A percentile compares a stretch with the other conserved stretches of the same genome.
These are phyloP conservation scores for Okamejei kenojei DNA, from an alignment of 2,797 vertebrate species.

Conservation along the genomic window DNA sequence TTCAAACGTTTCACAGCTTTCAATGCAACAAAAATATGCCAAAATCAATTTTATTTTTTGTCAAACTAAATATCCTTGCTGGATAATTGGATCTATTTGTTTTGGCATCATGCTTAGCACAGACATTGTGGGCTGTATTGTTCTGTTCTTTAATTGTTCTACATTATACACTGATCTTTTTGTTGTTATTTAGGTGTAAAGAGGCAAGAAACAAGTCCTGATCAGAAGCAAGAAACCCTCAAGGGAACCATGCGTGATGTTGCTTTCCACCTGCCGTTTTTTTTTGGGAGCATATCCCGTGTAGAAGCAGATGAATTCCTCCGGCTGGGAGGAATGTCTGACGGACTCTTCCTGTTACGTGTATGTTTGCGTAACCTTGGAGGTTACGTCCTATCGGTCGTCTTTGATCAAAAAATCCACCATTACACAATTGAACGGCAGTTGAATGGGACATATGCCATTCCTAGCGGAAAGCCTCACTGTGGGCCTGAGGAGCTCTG, in stretches of 20 bases:
- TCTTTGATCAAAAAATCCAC: slow-evolving; percentile 73
- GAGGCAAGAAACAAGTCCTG: neutral
- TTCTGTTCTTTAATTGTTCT: too few species aligned
- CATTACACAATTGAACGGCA: slow-evolving; percentile 89
- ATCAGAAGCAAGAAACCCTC: neutral
- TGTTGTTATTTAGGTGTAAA: neutral
- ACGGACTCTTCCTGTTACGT: slow-evolving; percentile 84
- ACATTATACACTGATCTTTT: neutral
- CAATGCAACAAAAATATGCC: neutral
- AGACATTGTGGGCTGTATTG: too few species aligned
- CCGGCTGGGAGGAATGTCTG: slow-evolving; percentile 82
- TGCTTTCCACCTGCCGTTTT: slow-evolving; percentile 83
- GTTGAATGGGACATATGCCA: slow-evolving; percentile 83
- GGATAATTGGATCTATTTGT: too few species aligned
- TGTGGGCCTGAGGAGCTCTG: slow-evolving; percentile 89
- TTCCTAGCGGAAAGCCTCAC: slow-evolving; percentile 78
- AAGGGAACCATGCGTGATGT: slow-evolving; percentile 69
- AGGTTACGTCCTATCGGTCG: slow-evolving; percentile 86
- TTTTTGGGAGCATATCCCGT: slow-evolving; percentile 87
- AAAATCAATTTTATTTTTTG: neutral
- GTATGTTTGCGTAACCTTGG: slow-evolving; percentile 88
- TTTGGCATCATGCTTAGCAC: too few species aligned
- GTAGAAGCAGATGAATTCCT: slow-evolving; percentile 81
- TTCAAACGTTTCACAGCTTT: neutral
- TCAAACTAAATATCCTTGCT: too few species aligned